Conservation (phyloP, 2,888 invertebrate genomes). For the Pseudococcus jackbeardsleyi region DNA sequence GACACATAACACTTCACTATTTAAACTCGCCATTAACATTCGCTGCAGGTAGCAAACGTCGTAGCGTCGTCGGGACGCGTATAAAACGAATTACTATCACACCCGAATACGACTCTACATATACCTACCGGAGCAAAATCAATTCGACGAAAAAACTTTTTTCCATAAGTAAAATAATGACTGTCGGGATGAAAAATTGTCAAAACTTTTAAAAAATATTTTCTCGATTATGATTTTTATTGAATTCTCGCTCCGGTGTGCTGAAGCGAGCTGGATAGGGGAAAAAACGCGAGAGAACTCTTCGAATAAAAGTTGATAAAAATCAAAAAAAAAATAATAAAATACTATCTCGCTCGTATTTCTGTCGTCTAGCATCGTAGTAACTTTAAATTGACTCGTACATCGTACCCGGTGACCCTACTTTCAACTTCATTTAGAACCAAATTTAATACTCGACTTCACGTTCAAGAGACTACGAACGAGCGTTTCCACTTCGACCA, state of each 20-base stretch:
- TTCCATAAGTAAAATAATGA: constrained; percentile 43
- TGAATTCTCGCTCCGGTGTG: constrained; percentile 1
- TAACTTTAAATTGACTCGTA: constrained; percentile 43
- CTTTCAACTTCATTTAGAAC: constrained; percentile 44
- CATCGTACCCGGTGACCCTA: constrained; percentile 27
- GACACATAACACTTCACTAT: constrained; percentile 9
- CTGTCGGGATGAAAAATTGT: constrained; percentile 41
- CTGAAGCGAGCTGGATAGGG: not conserved
- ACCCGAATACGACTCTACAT: not conserved
- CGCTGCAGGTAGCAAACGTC: constrained; percentile 2
- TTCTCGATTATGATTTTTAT: constrained; percentile 47
- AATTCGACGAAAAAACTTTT: constrained; percentile 35
- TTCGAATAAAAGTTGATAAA: constrained; percentile 44
- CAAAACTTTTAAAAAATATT: constrained; percentile 55
- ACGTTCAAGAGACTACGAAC: not conserved
- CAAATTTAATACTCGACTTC: constrained; percentile 37
- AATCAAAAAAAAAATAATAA: constrained; percentile 26
- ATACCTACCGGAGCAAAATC: not conserved
- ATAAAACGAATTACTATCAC: constrained; percentile 5
- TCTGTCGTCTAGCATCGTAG: not conserved
- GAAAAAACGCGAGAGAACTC: constrained; percentile 17
- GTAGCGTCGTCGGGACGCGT: not conserved
- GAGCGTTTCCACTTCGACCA: not conserved
- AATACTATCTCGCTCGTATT: not conserved
- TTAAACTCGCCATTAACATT: constrained; percentile 36